Evolutionary conservation across 2,888 invertebrate genomes (phyloP).

Genomic region (Octodonta nipae): DNA sequence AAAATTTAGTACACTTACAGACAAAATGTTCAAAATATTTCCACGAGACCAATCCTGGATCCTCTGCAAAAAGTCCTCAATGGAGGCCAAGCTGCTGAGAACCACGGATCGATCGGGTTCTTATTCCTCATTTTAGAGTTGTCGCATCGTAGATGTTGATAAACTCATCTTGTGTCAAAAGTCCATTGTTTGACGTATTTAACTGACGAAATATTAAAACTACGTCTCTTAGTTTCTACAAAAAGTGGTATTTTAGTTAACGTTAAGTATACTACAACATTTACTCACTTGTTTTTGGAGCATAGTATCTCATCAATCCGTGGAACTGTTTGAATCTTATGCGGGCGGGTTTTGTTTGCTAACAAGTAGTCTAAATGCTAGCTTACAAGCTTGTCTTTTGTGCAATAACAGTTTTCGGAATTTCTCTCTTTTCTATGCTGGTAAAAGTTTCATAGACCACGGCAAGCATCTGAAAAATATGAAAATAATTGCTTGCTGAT

Average conservation of each 20-base stretch:
- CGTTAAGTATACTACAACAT: too few species aligned
- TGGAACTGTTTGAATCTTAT: conserved; percentile 63
- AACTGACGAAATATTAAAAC: conserved; percentile 70
- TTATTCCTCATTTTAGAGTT: conserved; percentile 61
- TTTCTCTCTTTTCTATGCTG: conserved; percentile 70
- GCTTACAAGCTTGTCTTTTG: conserved; percentile 65
- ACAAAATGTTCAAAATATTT: conserved; percentile 59
- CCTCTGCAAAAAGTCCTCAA: conserved; percentile 48
- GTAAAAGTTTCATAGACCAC: conserved; percentile 85
- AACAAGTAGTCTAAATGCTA: conserved; percentile 68
- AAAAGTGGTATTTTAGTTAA: too few species aligned
- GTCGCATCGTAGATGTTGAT: conserved; percentile 56
- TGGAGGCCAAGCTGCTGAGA: conserved; percentile 46
- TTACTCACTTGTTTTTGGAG: conserved; percentile 55
- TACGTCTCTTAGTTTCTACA: conserved; percentile 53
- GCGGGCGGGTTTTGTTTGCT: conserved; percentile 57
- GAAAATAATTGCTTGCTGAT: neutral
- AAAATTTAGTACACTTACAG: conserved; percentile 49
- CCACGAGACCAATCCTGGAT: conserved; percentile 53
- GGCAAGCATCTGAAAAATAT: conserved; percentile 60
- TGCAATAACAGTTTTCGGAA: conserved; percentile 70
- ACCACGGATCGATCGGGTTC: conserved; percentile 59
- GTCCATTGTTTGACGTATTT: conserved; percentile 53
- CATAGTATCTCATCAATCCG: conserved; percentile 66
- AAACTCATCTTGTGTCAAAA: conserved; percentile 60